phyloP scores from a whole-genome alignment of 2,797 vertebrate species.

The Sebastiscus tertius region DNA sequence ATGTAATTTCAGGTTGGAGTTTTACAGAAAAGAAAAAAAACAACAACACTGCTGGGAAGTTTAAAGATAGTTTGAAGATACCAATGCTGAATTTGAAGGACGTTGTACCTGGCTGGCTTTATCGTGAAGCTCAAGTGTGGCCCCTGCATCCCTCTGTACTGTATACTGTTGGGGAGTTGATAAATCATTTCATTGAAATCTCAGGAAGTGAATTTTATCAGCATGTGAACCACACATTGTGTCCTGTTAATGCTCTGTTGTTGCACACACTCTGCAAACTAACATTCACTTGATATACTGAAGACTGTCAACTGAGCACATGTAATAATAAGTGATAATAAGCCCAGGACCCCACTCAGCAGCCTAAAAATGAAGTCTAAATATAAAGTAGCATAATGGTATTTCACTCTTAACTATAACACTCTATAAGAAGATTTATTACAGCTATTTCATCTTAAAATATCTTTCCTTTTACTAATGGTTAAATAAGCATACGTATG shows the following conservation, averaged over 20 bases:
- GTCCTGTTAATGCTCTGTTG: conserved; percentile 6
- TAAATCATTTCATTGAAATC: conserved; percentile 25
- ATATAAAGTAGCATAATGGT: background rate
- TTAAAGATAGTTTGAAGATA: conserved; percentile 1
- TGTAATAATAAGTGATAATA: background rate
- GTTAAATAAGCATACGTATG: background rate
- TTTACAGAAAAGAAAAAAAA: background rate
- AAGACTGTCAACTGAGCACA: background rate
- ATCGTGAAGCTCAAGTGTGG: background rate
- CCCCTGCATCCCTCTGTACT: conserved; percentile 15
- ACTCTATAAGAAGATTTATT: background rate
- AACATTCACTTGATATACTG: background rate
- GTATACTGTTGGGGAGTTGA: background rate
- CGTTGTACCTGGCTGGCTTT: conserved; percentile 8
- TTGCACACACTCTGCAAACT: conserved; percentile 6
- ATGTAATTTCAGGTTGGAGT: background rate
- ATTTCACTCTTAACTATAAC: background rate
- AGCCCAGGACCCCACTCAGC: background rate
- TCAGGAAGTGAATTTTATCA: conserved; percentile 41
- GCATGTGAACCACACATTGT: conserved; percentile 15
- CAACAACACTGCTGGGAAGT: too few relatives aligned
- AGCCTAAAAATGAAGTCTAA: background rate
- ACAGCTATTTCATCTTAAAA: background rate
- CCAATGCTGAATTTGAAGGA: background rate
- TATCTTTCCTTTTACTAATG: background rate